Conservation (phyloP, 2,113 vertebrate genomes). For the Zootoca vivipara region DNA sequence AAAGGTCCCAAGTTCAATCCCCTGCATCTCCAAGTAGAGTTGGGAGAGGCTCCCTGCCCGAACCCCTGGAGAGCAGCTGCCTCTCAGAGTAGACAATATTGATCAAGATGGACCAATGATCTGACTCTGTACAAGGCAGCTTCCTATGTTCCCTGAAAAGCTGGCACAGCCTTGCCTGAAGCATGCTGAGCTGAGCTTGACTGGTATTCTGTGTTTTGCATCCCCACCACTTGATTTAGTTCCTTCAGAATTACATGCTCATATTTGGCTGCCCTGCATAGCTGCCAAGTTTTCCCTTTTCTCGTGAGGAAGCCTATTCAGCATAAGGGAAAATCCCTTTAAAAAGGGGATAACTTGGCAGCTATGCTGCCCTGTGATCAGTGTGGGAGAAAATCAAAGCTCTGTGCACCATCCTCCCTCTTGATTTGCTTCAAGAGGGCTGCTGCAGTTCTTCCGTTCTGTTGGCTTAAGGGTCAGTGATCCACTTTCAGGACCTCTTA, state of each 20-base stretch:
- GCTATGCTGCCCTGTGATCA: conserved; percentile 34
- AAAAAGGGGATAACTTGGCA: no score
- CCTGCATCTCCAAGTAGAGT: no score
- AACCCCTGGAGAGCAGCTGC: no score
- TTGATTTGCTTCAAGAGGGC: conserved; percentile 38
- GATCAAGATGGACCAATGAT: no score
- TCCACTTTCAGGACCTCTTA: conserved; percentile 43
- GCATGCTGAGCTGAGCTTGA: background rate
- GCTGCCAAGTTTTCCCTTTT: no score
- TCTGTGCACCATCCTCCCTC: conserved; percentile 21
- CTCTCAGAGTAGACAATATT: no score
- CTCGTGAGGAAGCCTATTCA: no score
- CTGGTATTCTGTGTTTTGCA: background rate
- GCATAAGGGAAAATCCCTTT: no score
- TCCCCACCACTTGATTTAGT: background rate
- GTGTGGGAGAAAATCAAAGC: conserved; percentile 40
- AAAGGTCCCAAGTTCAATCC: no score
- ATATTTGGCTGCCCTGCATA: conserved; percentile 36
- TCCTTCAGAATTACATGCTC: background rate
- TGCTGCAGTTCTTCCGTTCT: conserved; percentile 42
- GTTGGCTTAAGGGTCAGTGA: conserved; percentile 35
- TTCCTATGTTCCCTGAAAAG: background rate
- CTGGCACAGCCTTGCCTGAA: background rate
- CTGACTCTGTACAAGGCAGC: no score
- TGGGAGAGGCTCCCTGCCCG: no score